phyloP scores from a whole-genome alignment of 2,113 vertebrate genomes.

The Tinamus guttatus region DNA sequence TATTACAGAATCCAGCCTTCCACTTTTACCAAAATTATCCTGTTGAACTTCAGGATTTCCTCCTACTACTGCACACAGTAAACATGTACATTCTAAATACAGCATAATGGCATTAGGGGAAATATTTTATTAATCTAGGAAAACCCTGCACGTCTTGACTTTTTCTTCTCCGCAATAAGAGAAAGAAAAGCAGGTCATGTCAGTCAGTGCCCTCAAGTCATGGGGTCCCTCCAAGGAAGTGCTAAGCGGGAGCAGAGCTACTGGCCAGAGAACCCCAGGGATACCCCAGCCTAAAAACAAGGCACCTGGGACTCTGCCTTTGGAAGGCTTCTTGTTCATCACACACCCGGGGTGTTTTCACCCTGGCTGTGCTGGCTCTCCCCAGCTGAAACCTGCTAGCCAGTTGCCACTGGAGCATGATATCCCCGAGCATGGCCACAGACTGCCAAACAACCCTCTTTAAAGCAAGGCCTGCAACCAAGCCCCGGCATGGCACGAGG shows the following conservation, averaged over 20 bases:
- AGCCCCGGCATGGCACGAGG: background rate
- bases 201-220: background rate
- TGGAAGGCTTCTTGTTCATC: background rate
- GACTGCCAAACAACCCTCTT: fast-evolving
- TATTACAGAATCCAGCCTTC: background rate
- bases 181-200: background rate
- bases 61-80: background rate
- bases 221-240: background rate
- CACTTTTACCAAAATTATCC: fast-evolving
- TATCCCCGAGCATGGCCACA: background rate
- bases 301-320: background rate
- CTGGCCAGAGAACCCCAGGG: background rate
- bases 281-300: background rate
- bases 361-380: background rate
- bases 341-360: background rate
- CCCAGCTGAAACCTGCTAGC: background rate
- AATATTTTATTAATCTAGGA: background rate
- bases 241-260: background rate
- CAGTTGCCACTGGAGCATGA: background rate
- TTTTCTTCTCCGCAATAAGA: background rate
- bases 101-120: background rate
- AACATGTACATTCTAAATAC: fast-evolving
- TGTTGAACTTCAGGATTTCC: background rate
- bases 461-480: background rate
- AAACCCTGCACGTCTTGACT: background rate